phyloP scores from a whole-genome alignment of 1,140 invertebrate genomes.

The Brevipalpus yothersi region DNA sequence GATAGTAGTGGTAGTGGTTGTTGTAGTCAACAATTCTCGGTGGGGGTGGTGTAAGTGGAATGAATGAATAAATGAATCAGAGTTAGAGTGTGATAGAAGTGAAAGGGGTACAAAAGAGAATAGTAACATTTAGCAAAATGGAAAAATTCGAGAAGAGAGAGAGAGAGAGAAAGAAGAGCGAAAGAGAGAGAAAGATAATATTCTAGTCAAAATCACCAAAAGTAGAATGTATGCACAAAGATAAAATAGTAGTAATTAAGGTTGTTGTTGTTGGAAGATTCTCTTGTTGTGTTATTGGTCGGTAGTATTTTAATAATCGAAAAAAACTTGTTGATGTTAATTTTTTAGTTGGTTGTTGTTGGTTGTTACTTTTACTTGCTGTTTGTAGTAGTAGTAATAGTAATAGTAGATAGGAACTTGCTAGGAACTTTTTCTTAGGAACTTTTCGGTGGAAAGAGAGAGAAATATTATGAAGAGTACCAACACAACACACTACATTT shows the following conservation, averaged over 20 bases:
- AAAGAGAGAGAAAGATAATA: background rate
- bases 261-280: background rate
- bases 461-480: too few species aligned
- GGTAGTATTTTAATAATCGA: background rate
- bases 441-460: too few species aligned
- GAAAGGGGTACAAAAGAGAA: background rate
- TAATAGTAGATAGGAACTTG: too few species aligned
- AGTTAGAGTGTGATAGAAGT: background rate
- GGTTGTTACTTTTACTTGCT: background rate
- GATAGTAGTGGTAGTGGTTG: background rate
- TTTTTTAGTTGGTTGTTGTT: background rate
- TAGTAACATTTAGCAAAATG: background rate
- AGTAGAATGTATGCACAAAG: background rate
- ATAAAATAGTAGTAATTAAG: background rate
- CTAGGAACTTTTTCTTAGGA: too few species aligned
- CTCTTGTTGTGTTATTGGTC: background rate
- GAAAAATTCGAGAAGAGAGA: background rate
- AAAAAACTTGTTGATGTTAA: background rate
- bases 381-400: too few species aligned
- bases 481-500: too few species aligned
- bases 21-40: too few species aligned
- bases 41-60: too few species aligned
- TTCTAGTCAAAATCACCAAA: background rate
- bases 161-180: background rate
- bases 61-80: too few species aligned